Evolutionary conservation across 2,797 vertebrate species (phyloP).

Genomic region (Parauchenoglanis punctatus): DNA sequence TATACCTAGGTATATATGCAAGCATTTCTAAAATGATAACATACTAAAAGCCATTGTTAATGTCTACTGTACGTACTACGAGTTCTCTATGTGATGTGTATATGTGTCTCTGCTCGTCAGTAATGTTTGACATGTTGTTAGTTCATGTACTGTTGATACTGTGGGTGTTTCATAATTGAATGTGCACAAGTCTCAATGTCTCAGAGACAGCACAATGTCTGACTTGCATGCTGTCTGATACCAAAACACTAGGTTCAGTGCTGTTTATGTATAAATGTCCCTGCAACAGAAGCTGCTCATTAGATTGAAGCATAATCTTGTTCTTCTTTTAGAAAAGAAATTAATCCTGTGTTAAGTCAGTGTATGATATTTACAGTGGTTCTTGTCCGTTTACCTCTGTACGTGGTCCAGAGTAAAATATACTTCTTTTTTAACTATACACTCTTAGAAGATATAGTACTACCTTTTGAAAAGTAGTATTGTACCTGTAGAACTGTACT

Average conservation of each 20-base stretch:
- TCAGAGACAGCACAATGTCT: slow-evolving; percentile 55
- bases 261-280: slow-evolving; percentile 66
- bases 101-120: slow-evolving; percentile 51
- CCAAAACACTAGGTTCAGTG: slow-evolving; percentile 51
- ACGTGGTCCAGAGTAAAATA: background rate
- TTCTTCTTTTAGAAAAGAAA: slow-evolving; percentile 15
- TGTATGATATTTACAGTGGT: background rate
- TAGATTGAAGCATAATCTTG: slow-evolving; percentile 55
- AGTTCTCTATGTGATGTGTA: slow-evolving; percentile 60
- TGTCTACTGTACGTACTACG: slow-evolving; percentile 62
- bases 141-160: slow-evolving; percentile 46
- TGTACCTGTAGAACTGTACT: slow-evolving; percentile 12
- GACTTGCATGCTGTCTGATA: slow-evolving; percentile 66
- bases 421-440: background rate
- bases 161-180: slow-evolving; percentile 57
- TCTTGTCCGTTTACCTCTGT: background rate
- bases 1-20: slow-evolving; percentile 54
- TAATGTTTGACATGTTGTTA: slow-evolving; percentile 53
- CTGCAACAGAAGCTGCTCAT: slow-evolving; percentile 70
- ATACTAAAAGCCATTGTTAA: slow-evolving; percentile 66
- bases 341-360: slow-evolving; percentile 13
- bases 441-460: background rate
- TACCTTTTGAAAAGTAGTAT: background rate
- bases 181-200: slow-evolving; percentile 64
- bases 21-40: slow-evolving; percentile 58